Percentiles rank a stretch among this genome's conserved stretches.
phyloP scores from a whole-genome alignment of 2,113 vertebrate species.

The Xenopus borealis region DNA sequence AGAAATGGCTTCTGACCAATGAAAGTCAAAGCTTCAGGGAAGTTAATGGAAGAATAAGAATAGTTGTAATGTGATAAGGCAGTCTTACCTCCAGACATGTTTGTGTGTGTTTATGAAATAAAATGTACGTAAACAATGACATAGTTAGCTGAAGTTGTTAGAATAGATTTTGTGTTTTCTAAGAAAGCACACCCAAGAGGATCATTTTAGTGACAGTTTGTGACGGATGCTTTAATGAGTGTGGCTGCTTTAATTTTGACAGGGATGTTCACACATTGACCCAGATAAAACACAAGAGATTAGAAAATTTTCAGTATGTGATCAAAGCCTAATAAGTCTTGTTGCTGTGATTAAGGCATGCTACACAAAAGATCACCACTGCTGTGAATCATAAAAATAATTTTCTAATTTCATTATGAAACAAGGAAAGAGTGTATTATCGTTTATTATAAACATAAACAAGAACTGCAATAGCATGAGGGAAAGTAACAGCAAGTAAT shows the following conservation, averaged over 20 bases:
- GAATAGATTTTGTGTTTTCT: no score
- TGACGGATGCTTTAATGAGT: background rate
- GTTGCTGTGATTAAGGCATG: constrained; percentile 8
- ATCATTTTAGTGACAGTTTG: no score
- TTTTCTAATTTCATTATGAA: constrained; percentile 13
- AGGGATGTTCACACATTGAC: constrained; percentile 3
- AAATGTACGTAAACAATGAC: no score
- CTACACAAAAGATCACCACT: constrained; percentile 2
- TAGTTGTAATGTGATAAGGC: no score
- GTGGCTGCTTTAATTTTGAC: background rate
- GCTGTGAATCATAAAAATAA: constrained; percentile 4
- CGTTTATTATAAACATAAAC: background rate
- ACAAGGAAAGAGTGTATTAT: background rate
- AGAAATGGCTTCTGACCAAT: no score
- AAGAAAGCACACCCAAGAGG: no score
- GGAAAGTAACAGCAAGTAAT: background rate
- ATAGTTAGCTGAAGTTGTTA: no score
- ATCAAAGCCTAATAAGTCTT: constrained; percentile 12
- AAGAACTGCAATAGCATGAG: background rate
- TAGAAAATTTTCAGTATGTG: background rate
- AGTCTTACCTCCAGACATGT: no score
- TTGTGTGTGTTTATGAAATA: no score
- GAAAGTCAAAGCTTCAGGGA: no score
- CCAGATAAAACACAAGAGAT: constrained; percentile 3
- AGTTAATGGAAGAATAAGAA: no score